Conservation (phyloP, 1,140 invertebrate species). For the Metaphire vulgaris region DNA sequence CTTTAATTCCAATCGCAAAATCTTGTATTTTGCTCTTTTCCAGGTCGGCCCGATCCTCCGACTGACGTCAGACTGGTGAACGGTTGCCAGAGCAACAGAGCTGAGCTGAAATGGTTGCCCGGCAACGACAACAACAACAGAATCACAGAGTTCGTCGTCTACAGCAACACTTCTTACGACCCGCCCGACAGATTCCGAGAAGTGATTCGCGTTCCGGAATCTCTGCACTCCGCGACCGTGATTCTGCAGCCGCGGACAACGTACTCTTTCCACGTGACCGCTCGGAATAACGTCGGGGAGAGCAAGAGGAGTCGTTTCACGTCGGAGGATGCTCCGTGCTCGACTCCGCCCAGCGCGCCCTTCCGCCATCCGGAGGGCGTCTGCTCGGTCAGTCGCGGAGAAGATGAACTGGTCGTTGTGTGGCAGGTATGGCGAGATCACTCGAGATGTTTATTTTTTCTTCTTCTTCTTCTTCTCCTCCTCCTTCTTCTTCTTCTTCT, state of each 20-base stretch:
- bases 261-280: slow-evolving; percentile 90
- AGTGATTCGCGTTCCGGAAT: neutral
- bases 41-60: neutral
- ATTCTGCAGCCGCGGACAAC: slow-evolving; percentile 73
- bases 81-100: slow-evolving; percentile 47
- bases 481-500: neutral
- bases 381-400: slow-evolving; percentile 73
- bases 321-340: slow-evolving; percentile 62
- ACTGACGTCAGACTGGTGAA: neutral
- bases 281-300: slow-evolving; percentile 85
- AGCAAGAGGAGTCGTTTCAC: slow-evolving; percentile 76
- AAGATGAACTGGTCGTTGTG: slow-evolving; percentile 81
- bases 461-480: neutral
- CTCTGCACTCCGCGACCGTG: neutral
- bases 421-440: slow-evolving; percentile 67
- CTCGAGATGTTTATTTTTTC: neutral
- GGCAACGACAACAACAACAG: slow-evolving; percentile 85
- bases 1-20: too few species aligned
- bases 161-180: slow-evolving; percentile 86
- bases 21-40: too few species aligned
- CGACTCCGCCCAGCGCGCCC: slow-evolving; percentile 79
- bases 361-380: slow-evolving; percentile 92
- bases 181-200: slow-evolving; percentile 73
- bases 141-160: slow-evolving; percentile 81
- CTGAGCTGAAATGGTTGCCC: slow-evolving; percentile 71